Conservation (phyloP, 2,797 vertebrate genomes). For the Onychomys torridus region DNA sequence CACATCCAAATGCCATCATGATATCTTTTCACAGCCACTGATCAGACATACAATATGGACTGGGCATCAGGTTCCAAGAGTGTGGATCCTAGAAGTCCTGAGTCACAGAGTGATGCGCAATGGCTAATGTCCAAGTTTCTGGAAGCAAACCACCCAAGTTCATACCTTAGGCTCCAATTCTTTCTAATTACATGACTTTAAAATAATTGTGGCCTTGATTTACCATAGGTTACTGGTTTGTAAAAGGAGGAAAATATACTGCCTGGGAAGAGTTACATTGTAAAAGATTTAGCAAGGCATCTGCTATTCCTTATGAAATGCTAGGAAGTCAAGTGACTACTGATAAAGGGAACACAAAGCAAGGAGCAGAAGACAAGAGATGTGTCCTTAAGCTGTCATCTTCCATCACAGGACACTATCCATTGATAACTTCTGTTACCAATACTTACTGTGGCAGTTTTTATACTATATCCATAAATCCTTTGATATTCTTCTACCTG, state of each 20-base stretch:
- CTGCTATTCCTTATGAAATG: not conserved
- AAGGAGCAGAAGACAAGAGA: not conserved
- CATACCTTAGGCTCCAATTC: not conserved
- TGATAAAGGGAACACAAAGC: not conserved
- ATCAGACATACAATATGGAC: not conserved
- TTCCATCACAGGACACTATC: not conserved
- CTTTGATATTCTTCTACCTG: too few relatives aligned
- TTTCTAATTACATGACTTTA: not conserved
- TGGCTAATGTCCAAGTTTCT: not conserved
- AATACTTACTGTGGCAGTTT: too few relatives aligned
- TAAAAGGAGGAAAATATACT: not conserved
- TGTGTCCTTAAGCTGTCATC: not conserved
- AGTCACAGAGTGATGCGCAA: too few relatives aligned
- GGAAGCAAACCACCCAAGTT: not conserved
- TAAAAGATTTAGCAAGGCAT: not conserved
- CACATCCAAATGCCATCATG: not conserved
- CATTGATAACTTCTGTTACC: not conserved
- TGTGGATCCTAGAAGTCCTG: fast-evolving
- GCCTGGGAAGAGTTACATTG: not conserved
- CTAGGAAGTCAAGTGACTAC: not conserved
- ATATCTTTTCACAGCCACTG: constrained; percentile 52
- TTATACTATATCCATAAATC: not conserved
- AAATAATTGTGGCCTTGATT: not conserved
- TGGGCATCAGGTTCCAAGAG: not conserved
- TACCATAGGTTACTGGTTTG: not conserved